Evolutionary conservation across 2,797 vertebrate genomes (phyloP).

Genomic region (Eulemur albifrons): DNA sequence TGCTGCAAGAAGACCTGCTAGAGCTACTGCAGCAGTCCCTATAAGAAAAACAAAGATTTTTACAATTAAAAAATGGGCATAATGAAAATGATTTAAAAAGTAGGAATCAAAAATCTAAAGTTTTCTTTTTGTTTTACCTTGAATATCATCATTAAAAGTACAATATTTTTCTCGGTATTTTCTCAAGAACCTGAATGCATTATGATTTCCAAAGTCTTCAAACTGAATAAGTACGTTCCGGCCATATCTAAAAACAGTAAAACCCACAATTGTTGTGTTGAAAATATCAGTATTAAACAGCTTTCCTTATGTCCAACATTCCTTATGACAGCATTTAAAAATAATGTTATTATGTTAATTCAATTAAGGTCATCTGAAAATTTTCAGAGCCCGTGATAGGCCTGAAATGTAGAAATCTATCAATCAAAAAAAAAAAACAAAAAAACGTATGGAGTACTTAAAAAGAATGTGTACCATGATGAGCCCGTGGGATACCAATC

Average conservation of each 20-base stretch:
- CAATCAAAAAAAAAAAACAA: not conserved
- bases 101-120: not conserved
- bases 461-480: not conserved
- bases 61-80: not conserved
- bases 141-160: conserved; percentile 99
- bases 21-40: conserved; percentile 95
- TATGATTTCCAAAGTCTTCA: conserved; percentile 99
- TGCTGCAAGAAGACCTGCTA: conserved; percentile 94
- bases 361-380: not conserved
- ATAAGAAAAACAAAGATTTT: not conserved
- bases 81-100: conserved; percentile 14
- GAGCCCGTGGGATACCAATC: not conserved
- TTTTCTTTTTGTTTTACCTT: conserved; percentile 90
- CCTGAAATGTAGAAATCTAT: not conserved
- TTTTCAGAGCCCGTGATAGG: conserved; percentile 14
- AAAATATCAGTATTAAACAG: conserved; percentile 14
- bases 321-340: not conserved
- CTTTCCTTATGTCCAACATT: not conserved
- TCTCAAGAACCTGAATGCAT: conserved; percentile 95
- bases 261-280: not conserved
- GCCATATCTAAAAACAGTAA: conserved; percentile 85
- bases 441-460: not conserved
- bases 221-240: conserved; percentile 97
- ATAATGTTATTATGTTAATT: not conserved
- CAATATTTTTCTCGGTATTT: conserved; percentile 97